Conservation (phyloP, 2,113 vertebrate species). For the Corythornis cristatus region DNA sequence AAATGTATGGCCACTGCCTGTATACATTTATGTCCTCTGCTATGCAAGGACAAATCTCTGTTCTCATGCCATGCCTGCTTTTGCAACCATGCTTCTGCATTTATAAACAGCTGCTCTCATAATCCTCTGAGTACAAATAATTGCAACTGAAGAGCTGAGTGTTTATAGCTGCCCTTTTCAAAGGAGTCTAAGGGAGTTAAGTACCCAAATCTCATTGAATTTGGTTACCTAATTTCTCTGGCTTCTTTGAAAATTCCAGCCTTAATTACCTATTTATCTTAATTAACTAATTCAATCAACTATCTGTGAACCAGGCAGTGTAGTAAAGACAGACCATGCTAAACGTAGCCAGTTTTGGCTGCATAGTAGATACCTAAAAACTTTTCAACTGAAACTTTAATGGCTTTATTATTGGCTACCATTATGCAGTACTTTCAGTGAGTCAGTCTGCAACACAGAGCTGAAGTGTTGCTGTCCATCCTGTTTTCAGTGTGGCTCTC, state of each 20-base stretch:
- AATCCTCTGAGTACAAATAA: slow-evolving; percentile 39
- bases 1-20: slow-evolving; percentile 20
- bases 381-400: neutral
- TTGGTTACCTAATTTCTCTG: slow-evolving; percentile 61
- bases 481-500: neutral
- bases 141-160: slow-evolving; percentile 26
- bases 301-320: slow-evolving; percentile 2
- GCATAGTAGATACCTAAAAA: neutral
- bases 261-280: slow-evolving; percentile 36
- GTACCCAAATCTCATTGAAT: slow-evolving; percentile 31
- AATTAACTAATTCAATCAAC: slow-evolving; percentile 50
- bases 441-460: neutral
- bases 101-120: slow-evolving; percentile 44
- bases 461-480: neutral
- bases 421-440: neutral
- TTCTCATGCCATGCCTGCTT: slow-evolving; percentile 58
- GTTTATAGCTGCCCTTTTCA: slow-evolving; percentile 50
- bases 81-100: slow-evolving; percentile 31
- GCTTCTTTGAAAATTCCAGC: slow-evolving; percentile 59
- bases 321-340: neutral
- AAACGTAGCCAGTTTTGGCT: neutral
- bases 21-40: neutral
- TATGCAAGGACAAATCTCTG: slow-evolving; percentile 34
- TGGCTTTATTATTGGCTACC: neutral
- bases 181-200: slow-evolving; percentile 31